These are phyloP conservation scores for Aricia artaxerxes DNA, from an alignment of 2,888 invertebrate species.

Conservation along the genomic window DNA sequence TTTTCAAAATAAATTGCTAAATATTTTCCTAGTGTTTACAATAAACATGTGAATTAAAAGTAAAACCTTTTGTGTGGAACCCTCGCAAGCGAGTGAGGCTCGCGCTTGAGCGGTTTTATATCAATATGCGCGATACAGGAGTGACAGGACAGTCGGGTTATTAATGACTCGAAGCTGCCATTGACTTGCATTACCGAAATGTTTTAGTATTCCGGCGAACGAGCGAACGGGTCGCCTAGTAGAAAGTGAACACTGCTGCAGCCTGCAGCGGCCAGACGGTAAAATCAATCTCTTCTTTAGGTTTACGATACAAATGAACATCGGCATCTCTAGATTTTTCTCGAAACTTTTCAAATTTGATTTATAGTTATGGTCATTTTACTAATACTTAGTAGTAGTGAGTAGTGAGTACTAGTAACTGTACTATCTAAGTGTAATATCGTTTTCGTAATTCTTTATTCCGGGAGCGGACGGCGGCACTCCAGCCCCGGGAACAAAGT, in stretches of 20 bases:
- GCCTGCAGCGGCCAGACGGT: not conserved
- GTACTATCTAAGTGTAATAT: not conserved
- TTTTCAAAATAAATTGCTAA: no score
- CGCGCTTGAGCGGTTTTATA: not conserved
- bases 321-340: no score
- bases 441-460: not conserved
- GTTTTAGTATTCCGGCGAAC: not conserved
- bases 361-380: no score
- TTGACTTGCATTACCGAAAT: not conserved
- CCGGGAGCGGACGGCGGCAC: not conserved
- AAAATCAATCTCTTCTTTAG: no score
- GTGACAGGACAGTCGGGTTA: not conserved
- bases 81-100: not conserved
- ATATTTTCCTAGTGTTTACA: not conserved
- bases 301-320: no score
- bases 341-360: no score
- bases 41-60: not conserved
- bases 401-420: no score
- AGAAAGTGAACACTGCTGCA: not conserved
- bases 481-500: not conserved
- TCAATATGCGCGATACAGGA: not conserved
- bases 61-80: not conserved
- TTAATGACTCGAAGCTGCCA: not conserved
- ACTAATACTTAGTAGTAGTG: no score
- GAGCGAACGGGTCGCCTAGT: not conserved